phyloP scores from a whole-genome alignment of 30 jellyfish, hydroid and myxozoan species.

The Aurelia aurita complex sp. Pacific region DNA sequence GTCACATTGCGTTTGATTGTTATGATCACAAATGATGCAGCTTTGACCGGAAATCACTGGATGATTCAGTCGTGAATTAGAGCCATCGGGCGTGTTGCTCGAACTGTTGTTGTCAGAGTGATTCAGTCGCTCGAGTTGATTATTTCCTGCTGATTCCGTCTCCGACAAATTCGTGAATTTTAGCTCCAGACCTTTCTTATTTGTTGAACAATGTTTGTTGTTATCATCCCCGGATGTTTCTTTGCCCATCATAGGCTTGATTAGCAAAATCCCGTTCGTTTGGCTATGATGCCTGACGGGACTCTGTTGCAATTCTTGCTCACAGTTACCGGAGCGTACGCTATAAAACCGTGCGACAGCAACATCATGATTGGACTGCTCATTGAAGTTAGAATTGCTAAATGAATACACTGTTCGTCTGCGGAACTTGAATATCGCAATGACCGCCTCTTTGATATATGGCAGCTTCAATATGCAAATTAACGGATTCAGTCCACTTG shows the following conservation, averaged over 20 bases:
- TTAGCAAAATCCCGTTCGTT: neutral
- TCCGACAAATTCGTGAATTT: neutral
- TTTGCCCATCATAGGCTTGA: neutral
- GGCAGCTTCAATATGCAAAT: conserved; percentile 59
- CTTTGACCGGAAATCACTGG: no score
- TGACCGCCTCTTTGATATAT: conserved; percentile 18
- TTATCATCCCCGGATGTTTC: neutral
- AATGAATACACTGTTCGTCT: conserved; percentile 9
- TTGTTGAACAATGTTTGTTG: neutral
- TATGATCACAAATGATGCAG: no score
- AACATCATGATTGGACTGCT: neutral
- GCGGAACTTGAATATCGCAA: neutral
- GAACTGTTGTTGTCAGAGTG: no score
- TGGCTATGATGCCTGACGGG: neutral
- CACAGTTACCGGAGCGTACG: neutral
- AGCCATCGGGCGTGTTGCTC: no score
- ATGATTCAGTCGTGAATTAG: no score
- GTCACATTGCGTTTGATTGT: no score
- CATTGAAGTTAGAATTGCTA: conserved; percentile 10
- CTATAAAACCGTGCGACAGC: no score
- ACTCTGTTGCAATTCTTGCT: neutral
- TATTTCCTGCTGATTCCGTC: no score
- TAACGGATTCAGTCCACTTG: conserved; percentile 66
- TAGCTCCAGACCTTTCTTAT: neutral
- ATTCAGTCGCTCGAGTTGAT: no score